phyloP scores from a whole-genome alignment of 2,888 invertebrate genomes.

The Thereva unica region DNA sequence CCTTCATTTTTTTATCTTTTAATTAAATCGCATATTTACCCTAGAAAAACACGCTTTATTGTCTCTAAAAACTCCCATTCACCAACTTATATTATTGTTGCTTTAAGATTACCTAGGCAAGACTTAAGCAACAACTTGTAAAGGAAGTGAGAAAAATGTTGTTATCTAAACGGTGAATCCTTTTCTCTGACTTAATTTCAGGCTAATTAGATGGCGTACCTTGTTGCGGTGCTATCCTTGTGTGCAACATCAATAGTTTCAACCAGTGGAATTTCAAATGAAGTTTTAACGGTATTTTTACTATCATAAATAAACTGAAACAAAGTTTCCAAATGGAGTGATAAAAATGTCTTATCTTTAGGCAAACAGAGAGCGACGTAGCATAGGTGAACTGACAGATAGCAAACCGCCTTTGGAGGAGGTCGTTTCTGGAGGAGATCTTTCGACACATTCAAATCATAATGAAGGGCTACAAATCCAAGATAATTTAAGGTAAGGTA shows the following conservation, averaged over 20 bases:
- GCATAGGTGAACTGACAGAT: no score
- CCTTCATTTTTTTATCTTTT: constrained; percentile 22
- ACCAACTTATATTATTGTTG: neutral
- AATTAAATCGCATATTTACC: constrained; percentile 20
- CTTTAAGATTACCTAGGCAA: constrained; percentile 3
- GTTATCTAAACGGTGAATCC: neutral
- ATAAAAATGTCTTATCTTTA: no score
- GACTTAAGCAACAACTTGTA: constrained; percentile 11
- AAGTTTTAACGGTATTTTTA: neutral
- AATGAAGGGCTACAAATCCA: neutral
- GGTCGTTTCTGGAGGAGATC: no score
- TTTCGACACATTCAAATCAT: no score
- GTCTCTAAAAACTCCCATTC: constrained; percentile 1
- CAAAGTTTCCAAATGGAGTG: neutral
- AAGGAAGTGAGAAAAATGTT: constrained; percentile 13
- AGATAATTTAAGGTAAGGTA: constrained; percentile 11
- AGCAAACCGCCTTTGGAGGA: no score
- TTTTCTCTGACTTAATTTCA: constrained; percentile 14
- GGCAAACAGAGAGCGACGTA: no score
- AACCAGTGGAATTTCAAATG: neutral
- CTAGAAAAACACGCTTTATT: constrained; percentile 1
- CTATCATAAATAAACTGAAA: neutral
- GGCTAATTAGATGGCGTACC: constrained; percentile 19
- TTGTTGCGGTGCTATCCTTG: constrained; percentile 20
- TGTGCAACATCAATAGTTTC: constrained; percentile 11